Evolutionary conservation across 2,797 vertebrate genomes (phyloP), one percentile per base, ranked within the genome.

Genomic region (Bufotes viridis): DNA sequence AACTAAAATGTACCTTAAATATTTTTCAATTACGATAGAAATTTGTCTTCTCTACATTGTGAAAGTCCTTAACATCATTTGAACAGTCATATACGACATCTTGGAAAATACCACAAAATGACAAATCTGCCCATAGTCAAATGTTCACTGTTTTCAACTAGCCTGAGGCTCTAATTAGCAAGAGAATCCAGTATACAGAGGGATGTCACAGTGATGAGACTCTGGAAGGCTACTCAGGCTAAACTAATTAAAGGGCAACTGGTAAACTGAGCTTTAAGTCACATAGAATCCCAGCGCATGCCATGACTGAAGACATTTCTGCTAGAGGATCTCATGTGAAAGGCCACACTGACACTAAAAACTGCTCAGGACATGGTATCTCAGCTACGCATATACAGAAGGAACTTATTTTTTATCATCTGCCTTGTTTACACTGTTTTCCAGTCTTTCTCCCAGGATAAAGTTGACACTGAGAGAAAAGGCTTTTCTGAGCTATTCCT

Each of bases 391-490:
- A 70, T 79, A 83, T 86, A 76, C 88, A 89, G 85, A 87, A 87
- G 75, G 81, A 87, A 84, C 81, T 75, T 63, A 70, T 89, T 89
- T 89, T 87, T 80, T 87, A 89, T 87, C 85, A 87, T 89, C 75
- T 87, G 80, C 85, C 82, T 87, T 89, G 88, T 89, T 89, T 89
- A 89, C 81, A 89, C 85, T 80, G 84, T 87, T 86, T 86, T 89
- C 65, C 82, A 61, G 85, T 82, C 88, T 72, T 87, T 87, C 85
- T 89, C 88, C 75, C 88, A 89, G 88, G 88, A 83, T 75, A 89
- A 78, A 89, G 69, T 15, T 87, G 85, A 84, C 88, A 84, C 88
- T 84, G 85, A 89, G 84, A 78, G 65, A 84, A 87, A 87, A 53
- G 75, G 51, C 81, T 74, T 87, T 87, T 69, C 81, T 65, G 85